Conservation (phyloP, 1,140 invertebrate species). For the Apocrypta bakeri region DNA sequence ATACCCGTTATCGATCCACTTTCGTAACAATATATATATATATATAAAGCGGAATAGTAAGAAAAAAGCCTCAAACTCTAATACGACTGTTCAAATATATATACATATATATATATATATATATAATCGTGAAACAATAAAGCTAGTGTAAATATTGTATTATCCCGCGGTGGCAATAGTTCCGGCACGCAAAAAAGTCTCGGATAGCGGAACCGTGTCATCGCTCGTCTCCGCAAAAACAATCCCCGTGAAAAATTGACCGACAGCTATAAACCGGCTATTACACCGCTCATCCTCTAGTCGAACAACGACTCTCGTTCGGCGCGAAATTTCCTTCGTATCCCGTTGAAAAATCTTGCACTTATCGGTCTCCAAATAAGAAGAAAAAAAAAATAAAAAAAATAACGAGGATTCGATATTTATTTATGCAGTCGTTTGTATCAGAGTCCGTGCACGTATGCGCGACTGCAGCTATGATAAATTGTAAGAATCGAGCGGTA, state of each 20-base stretch:
- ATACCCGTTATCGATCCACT: no score
- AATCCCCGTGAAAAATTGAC: not conserved
- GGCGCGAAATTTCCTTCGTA: not conserved
- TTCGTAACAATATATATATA: no score
- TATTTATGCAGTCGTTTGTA: not conserved
- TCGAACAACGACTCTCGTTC: constrained; percentile 10
- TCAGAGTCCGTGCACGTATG: not conserved
- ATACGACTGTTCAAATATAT: no score
- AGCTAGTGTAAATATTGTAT: constrained; percentile 34
- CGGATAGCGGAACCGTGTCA: constrained; percentile 9
- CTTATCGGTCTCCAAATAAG: no score
- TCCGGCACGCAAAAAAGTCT: not conserved
- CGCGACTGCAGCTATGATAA: not conserved
- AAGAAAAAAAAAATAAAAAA: no score
- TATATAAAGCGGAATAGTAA: no score
- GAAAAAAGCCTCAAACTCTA: no score
- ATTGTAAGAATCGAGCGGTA: not conserved
- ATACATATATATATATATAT: no score
- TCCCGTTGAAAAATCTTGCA: no score
- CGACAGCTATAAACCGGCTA: not conserved
- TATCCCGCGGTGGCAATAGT: not conserved
- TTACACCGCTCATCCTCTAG: not conserved
- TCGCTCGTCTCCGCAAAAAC: not conserved
- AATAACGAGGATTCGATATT: no score
- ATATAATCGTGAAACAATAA: no score